Base-by-base conservation (phyloP, 2,113 vertebrate genomes). In the Hippocampus guttulatus region DNA sequence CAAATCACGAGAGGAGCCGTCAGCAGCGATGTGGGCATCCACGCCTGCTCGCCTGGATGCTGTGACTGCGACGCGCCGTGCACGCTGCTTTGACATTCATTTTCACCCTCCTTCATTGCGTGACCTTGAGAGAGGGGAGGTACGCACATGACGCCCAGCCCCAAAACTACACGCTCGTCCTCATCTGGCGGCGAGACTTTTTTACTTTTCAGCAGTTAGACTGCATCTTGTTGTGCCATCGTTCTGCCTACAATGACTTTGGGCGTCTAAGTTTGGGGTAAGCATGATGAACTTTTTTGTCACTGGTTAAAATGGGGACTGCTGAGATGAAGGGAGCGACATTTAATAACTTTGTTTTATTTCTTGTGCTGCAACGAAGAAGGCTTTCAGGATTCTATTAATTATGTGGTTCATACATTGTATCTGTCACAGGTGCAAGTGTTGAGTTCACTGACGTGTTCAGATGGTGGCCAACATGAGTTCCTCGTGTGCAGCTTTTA, bases 401-500 rank as follows among this genome's bases (percentile, higher is more conserved):
- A 47, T 66, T 51, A 52, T 23, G 4, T 67, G 61, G 40, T 64
- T 81, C 3, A 8, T 61, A 27, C 12, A 63, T 67, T 45, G 41
- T 6, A 7, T 62, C 57, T 20, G 64, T 74, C 43, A 70, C 43
- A 84, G 61, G 73, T 71, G 83, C 80, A 78, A 83, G 79, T 75
- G 76, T 64, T 78, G 79, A 75, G 41, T 14, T 23, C 5, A 43
- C 21, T 75, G 55, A 75, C 49, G 67, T 82, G 70, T 71, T 30
- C n/a, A 52, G 54, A 43, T 20, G 45, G 8, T 25, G 12, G 55
- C 57, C 47, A 43, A 68, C 27, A 87, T 85, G 85, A 64, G 55
- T n/a, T 80, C 62, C 41, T 51, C 58, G 0, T 8, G 49, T 60
- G 47, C 20, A 75, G 57, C 20, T 74, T 57, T 47, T 18, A 68